Evolutionary conservation across 2,888 invertebrate species (phyloP).

Genomic region (Oxycera nigricornis): DNA sequence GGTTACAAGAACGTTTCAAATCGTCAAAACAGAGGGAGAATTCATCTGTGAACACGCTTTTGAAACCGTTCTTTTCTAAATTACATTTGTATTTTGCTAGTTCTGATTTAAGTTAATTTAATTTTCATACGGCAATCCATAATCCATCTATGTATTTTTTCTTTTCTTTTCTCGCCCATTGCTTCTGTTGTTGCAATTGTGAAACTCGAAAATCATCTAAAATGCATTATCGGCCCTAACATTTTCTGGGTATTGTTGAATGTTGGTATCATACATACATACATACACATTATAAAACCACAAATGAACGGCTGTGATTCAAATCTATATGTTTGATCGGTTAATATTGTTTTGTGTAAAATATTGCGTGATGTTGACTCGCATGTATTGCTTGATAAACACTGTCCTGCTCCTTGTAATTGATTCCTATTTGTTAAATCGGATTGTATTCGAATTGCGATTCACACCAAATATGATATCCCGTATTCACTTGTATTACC

Average conservation of each 20-base stretch:
- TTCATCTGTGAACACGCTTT: too few species aligned
- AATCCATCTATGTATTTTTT: constrained; percentile 22
- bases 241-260: not conserved
- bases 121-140: not conserved
- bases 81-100: too few species aligned
- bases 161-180: constrained; percentile 18
- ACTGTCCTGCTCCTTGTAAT: not conserved
- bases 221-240: constrained; percentile 22
- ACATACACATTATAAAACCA: not conserved
- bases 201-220: constrained; percentile 23
- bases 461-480: not conserved
- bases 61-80: too few species aligned
- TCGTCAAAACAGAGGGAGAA: too few species aligned
- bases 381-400: not conserved
- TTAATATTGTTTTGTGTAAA: not conserved
- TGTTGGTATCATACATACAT: not conserved
- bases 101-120: not conserved
- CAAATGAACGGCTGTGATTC: not conserved
- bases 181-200: constrained; percentile 28
- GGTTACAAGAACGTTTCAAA: too few species aligned
- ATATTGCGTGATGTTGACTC: not conserved
- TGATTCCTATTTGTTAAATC: too few species aligned
- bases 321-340: not conserved
- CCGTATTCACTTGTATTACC: not conserved
- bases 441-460: not conserved